Conservation (phyloP, 2,888 invertebrate species). For the Invenusta paracnida region DNA sequence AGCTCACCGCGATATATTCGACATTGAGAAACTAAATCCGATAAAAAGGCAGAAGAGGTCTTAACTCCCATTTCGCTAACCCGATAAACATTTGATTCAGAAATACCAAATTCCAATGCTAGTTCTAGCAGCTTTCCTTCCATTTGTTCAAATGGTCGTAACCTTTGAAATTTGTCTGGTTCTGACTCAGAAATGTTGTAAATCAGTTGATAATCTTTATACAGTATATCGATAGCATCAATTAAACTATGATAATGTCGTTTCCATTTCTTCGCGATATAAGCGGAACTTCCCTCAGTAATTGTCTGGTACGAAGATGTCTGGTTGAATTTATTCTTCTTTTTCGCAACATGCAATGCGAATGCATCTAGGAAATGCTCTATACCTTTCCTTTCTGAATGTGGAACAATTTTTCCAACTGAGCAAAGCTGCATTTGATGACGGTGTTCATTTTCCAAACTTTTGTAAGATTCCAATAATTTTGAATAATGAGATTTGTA, state of each 20-base stretch:
- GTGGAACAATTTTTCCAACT: not conserved
- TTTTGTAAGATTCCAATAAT: not conserved
- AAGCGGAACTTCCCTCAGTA: slow-evolving; percentile 21
- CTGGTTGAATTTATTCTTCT: slow-evolving; percentile 34
- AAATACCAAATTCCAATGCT: not conserved
- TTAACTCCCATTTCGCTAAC: not conserved
- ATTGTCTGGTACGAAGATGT: not conserved
- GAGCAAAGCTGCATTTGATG: not conserved
- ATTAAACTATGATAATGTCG: slow-evolving; percentile 34
- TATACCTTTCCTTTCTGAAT: slow-evolving; percentile 25
- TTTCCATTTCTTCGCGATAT: slow-evolving; percentile 34
- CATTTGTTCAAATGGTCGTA: not conserved
- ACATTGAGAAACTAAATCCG: slow-evolving; percentile 32
- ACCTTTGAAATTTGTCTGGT: not conserved
- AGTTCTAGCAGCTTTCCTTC: not conserved
- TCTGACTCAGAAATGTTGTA: not conserved
- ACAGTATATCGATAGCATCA: slow-evolving; percentile 35
- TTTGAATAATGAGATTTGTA: not conserved
- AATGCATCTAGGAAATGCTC: slow-evolving; percentile 17
- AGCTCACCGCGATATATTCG: slow-evolving; percentile 35
- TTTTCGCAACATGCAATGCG: slow-evolving; percentile 34
- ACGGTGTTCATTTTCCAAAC: not conserved
- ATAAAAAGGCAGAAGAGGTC: slow-evolving; percentile 28
- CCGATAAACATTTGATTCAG: slow-evolving; percentile 7
- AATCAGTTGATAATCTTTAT: slow-evolving; percentile 35